phyloP scores from a whole-genome alignment of 2,888 invertebrate genomes.

The Phytoseiulus persimilis region DNA sequence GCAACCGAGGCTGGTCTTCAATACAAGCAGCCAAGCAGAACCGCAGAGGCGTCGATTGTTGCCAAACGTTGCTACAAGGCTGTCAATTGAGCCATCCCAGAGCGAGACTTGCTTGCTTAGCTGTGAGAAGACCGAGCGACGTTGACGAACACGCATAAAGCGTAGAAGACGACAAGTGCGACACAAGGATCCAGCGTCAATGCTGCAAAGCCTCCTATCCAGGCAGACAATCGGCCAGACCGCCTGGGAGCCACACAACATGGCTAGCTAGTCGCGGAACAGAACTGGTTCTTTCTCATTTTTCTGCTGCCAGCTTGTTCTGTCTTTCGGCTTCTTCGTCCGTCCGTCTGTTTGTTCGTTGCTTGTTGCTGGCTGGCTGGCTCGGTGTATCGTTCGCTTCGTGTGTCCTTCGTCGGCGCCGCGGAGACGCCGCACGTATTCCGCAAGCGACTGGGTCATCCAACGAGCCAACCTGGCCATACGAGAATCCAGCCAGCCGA shows the following conservation, averaged over 20 bases:
- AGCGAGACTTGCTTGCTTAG: not conserved
- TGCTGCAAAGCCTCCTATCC: not conserved
- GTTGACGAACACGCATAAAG: not conserved
- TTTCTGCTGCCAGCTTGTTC: not conserved
- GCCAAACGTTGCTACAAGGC: not conserved
- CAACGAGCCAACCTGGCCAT: not conserved
- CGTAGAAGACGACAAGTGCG: not conserved
- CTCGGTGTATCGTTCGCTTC: not conserved
- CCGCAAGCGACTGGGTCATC: not conserved
- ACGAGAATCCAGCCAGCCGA: not conserved
- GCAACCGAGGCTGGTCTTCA: not conserved
- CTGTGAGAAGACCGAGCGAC: not conserved
- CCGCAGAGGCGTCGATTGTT: not conserved
- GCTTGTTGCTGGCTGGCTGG: no score
- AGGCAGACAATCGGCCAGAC: not conserved
- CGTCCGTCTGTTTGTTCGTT: no score
- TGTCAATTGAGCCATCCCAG: not conserved
- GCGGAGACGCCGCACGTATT: not conserved
- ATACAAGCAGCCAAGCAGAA: not conserved
- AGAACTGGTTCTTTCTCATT: not conserved
- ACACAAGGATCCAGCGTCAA: no score
- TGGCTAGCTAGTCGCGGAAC: not conserved
- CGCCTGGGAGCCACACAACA: no score
- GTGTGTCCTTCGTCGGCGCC: not conserved
- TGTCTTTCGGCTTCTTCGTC: no score